Evolutionary conservation across 2,888 invertebrate genomes (phyloP).

Genomic region (Isoperla grammatica): DNA sequence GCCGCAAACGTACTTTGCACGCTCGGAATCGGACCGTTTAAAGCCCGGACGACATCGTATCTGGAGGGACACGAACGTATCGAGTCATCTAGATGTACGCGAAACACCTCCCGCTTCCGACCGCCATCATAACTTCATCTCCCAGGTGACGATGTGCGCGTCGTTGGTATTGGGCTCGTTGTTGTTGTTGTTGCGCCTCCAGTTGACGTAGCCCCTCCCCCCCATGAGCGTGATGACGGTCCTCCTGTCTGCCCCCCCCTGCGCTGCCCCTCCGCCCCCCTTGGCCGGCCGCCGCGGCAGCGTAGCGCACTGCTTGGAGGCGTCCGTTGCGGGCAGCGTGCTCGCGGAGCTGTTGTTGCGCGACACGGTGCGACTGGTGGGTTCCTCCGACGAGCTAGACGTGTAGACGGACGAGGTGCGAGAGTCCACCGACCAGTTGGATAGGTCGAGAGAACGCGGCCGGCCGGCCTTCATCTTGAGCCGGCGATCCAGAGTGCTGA

Average conservation of each 20-base stretch:
- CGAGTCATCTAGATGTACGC: no score
- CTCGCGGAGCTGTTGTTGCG: slow-evolving; percentile 72
- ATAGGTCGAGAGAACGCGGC: slow-evolving; percentile 73
- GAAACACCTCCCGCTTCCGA: slow-evolving; percentile 28
- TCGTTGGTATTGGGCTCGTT: slow-evolving; percentile 73
- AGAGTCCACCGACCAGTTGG: slow-evolving; percentile 84
- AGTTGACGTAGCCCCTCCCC: slow-evolving; percentile 82
- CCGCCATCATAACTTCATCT: slow-evolving; percentile 64
- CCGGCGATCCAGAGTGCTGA: slow-evolving; percentile 69
- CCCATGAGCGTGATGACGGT: slow-evolving; percentile 84
- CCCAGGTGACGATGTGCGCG: slow-evolving; percentile 88
- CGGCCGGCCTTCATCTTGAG: slow-evolving; percentile 76
- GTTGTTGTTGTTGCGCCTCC: slow-evolving; percentile 58
- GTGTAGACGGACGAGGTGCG: slow-evolving; percentile 74
- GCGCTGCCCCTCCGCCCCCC: slow-evolving; percentile 39
- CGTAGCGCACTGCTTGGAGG: slow-evolving; percentile 40
- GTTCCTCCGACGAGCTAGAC: slow-evolving; percentile 78
- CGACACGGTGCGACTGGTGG: slow-evolving; percentile 51
- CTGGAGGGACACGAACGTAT: no score
- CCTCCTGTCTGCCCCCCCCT: slow-evolving; percentile 50
- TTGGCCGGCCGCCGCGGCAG: slow-evolving; percentile 43
- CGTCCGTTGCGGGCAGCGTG: slow-evolving; percentile 38
- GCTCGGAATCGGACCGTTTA: no score
- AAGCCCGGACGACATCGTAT: no score
- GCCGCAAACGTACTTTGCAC: no score